Evolutionary conservation across 2,888 invertebrate genomes (phyloP).

Genomic region (Actias luna): DNA sequence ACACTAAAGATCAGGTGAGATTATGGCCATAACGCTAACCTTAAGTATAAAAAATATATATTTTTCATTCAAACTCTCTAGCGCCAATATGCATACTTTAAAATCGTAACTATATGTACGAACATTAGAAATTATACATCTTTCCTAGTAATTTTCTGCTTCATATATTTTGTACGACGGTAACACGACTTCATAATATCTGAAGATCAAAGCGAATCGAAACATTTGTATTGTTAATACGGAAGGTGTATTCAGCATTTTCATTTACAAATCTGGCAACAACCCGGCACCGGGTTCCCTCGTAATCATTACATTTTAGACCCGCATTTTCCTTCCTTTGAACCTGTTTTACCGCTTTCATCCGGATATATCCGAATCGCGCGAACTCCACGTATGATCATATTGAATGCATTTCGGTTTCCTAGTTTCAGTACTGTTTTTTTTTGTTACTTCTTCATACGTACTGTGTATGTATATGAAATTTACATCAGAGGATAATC

Average conservation of each 20-base stretch:
- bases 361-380: conserved; percentile 50
- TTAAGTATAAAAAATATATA: background rate
- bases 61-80: background rate
- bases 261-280: background rate
- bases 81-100: background rate
- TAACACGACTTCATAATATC: background rate
- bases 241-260: background rate
- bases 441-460: background rate
- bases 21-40: background rate
- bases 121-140: background rate
- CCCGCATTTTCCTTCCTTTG: conserved; percentile 45
- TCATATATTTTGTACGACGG: too few relatives aligned
- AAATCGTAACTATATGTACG: background rate
- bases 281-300: conserved; percentile 13
- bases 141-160: too few relatives aligned
- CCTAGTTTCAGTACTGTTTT: background rate
- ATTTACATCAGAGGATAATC: background rate
- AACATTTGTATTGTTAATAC: background rate
- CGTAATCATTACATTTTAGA: conserved; percentile 56
- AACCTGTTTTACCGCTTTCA: conserved; percentile 49
- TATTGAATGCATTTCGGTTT: conserved; percentile 9
- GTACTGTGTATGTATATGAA: background rate
- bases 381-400: conserved; percentile 22
- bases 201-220: background rate
- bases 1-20: too few relatives aligned